Evolutionary conservation across 1,140 invertebrate genomes (phyloP).

Genomic region (Wiebesia pumilae): DNA sequence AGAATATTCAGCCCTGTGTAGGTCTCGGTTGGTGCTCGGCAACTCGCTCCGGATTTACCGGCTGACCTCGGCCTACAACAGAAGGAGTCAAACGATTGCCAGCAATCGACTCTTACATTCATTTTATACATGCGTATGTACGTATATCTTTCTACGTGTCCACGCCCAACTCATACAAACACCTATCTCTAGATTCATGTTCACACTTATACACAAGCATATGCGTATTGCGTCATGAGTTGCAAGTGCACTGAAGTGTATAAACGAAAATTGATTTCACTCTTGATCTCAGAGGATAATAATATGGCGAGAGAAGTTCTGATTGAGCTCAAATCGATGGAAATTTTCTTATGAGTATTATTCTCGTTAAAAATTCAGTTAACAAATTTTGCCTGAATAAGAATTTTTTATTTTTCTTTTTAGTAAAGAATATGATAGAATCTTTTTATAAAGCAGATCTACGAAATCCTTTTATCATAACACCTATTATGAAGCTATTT

Average conservation of each 20-base stretch:
- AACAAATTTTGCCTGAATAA: too few relatives aligned
- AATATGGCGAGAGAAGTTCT: neutral
- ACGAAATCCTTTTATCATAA: too few relatives aligned
- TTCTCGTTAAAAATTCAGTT: neutral
- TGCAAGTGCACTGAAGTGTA: neutral
- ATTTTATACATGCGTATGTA: neutral
- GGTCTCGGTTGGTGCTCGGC: neutral
- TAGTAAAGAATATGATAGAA: too few relatives aligned
- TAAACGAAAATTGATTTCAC: constrained; percentile 40
- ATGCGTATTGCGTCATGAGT: constrained; percentile 2
- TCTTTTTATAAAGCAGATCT: too few relatives aligned
- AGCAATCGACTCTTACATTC: neutral
- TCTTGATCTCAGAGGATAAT: neutral
- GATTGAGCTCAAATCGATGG: neutral
- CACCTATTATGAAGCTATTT: too few relatives aligned
- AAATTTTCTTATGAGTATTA: neutral
- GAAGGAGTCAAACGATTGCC: neutral
- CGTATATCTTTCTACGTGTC: neutral
- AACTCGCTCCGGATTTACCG: neutral
- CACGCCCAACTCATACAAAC: constrained; percentile 5
- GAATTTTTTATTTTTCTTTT: too few relatives aligned
- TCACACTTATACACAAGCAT: neutral
- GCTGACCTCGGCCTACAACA: constrained; percentile 45
- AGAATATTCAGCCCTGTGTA: neutral
- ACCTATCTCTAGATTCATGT: neutral